Conservation (phyloP, 1,140 invertebrate genomes). For the Neelides sp. region DNA sequence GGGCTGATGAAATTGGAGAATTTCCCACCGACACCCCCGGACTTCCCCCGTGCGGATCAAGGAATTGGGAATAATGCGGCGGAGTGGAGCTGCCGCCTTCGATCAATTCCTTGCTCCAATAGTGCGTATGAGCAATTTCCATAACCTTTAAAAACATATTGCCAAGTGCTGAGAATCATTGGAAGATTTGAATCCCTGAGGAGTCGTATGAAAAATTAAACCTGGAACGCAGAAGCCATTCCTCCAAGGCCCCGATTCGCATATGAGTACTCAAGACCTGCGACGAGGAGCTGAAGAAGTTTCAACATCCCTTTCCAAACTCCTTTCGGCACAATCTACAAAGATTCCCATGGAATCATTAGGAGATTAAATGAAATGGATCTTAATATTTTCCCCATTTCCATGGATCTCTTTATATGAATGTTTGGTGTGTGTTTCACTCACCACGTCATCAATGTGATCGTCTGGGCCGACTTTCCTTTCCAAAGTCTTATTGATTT, state of each 20-base stretch:
- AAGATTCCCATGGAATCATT: not conserved
- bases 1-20: constrained; percentile 40
- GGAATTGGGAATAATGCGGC: constrained; percentile 29
- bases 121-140: constrained; percentile 78
- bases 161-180: no score
- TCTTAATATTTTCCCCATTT: constrained; percentile 2
- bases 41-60: constrained; percentile 29
- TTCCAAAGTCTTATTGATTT: constrained; percentile 86
- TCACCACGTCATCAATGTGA: constrained; percentile 94
- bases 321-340: constrained; percentile 58
- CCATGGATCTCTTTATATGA: not conserved
- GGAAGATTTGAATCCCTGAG: not conserved
- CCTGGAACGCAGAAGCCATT: constrained; percentile 90
- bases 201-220: constrained; percentile 49
- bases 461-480: constrained; percentile 87
- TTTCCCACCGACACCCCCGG: constrained; percentile 43
- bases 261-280: constrained; percentile 83
- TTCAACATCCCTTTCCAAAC: constrained; percentile 97
- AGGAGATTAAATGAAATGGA: not conserved
- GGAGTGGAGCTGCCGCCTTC: constrained; percentile 36
- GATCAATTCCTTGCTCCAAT: constrained; percentile 72
- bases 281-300: constrained; percentile 71
- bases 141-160: constrained; percentile 15
- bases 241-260: constrained; percentile 88
- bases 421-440: constrained; percentile 33